Conservation (phyloP, 2,113 vertebrate species). For the Thinocorus orbignyianus region DNA sequence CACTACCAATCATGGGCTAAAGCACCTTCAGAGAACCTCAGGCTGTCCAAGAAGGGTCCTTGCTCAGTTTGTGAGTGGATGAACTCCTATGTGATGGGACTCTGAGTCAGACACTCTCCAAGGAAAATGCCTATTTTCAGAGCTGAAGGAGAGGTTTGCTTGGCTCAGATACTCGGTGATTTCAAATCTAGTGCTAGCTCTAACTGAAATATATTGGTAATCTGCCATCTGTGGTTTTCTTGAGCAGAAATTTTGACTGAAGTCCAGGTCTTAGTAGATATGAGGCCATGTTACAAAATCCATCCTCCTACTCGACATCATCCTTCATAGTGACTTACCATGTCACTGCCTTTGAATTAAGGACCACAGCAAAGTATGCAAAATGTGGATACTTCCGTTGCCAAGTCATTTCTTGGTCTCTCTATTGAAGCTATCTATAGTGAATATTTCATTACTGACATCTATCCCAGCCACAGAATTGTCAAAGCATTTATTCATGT, state of each 20-base stretch:
- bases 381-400: slow-evolving; percentile 50
- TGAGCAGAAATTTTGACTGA: slow-evolving; percentile 61
- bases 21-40: not conserved
- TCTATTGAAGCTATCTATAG: slow-evolving; percentile 30
- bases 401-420: slow-evolving; percentile 59
- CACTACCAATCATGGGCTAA: not conserved
- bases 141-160: slow-evolving; percentile 17
- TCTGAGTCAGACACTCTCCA: not conserved
- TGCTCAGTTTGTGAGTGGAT: not conserved
- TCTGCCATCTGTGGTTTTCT: slow-evolving; percentile 60
- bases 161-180: slow-evolving; percentile 35
- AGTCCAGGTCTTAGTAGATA: slow-evolving; percentile 58
- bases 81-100: not conserved
- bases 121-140: slow-evolving; percentile 39
- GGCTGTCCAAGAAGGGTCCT: not conserved
- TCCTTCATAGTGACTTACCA: slow-evolving; percentile 45
- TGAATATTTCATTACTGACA: slow-evolving; percentile 43
- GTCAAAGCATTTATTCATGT: slow-evolving; percentile 50
- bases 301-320: slow-evolving; percentile 55
- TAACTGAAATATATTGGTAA: slow-evolving; percentile 58
- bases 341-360: slow-evolving; percentile 54
- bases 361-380: slow-evolving; percentile 27
- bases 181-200: slow-evolving; percentile 40
- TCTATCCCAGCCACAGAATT: slow-evolving; percentile 37
- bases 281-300: slow-evolving; percentile 39